phyloP scores from a whole-genome alignment of 2,797 vertebrate genomes.

The Petrocephalus sullivani region DNA sequence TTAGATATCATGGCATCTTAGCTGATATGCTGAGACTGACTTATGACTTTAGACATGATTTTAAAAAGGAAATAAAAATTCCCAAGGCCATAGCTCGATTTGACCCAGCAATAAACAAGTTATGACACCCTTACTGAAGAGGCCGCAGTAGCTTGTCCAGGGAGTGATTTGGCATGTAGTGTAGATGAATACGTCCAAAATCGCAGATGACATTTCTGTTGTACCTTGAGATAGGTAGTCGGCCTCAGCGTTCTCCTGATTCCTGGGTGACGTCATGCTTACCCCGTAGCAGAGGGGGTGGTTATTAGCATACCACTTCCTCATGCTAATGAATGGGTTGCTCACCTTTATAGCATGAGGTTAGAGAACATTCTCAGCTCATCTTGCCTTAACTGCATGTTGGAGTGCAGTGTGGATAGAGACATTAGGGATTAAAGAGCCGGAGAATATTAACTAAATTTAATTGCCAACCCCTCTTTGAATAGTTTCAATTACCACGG shows the following conservation, averaged over 20 bases:
- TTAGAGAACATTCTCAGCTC: not conserved
- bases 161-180: not conserved
- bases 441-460: not conserved
- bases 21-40: not conserved
- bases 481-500: not conserved
- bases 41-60: not conserved
- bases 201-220: not conserved
- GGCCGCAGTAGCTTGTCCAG: not conserved
- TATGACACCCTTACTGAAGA: too few species aligned
- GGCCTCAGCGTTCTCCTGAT: not conserved
- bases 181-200: not conserved
- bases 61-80: not conserved
- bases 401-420: not conserved
- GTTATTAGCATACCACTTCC: not conserved
- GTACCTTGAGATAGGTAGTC: not conserved
- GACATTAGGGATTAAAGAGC: not conserved
- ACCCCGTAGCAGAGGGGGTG: not conserved
- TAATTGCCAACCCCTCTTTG: not conserved
- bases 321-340: not conserved
- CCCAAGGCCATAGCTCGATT: not conserved
- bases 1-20: not conserved
- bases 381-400: not conserved
- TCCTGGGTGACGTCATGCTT: not conserved
- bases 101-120: not conserved
- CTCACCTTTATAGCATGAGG: not conserved